These are phyloP conservation scores for Drusus annulatus DNA, from an alignment of 1,140 invertebrate genomes.

Conservation along the genomic window DNA sequence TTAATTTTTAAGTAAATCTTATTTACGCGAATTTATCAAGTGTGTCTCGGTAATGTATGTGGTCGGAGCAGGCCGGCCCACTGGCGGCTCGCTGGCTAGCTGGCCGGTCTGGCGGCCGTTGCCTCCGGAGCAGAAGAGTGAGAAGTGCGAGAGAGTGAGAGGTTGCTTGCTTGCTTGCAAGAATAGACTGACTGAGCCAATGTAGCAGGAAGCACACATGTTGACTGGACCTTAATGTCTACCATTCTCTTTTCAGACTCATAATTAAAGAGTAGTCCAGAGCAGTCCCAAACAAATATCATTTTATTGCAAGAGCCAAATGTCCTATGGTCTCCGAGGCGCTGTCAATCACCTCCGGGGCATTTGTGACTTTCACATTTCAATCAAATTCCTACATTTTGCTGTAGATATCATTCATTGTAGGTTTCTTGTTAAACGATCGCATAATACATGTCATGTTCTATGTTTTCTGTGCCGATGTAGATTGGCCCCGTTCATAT, in stretches of 20 bases:
- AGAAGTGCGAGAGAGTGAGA: background rate
- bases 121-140: background rate
- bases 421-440: conserved; percentile 1
- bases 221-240: conserved; percentile 18
- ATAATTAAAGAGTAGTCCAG: conserved; percentile 7
- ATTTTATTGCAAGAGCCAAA: conserved; percentile 9
- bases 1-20: conserved; percentile 19
- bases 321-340: background rate
- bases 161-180: background rate
- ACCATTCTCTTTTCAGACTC: conserved; percentile 37
- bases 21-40: conserved; percentile 25
- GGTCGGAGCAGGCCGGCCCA: too few relatives aligned
- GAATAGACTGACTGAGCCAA: too few relatives aligned
- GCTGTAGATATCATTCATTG: conserved; percentile 5
- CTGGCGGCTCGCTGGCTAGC: too few relatives aligned
- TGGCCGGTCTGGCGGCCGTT: too few relatives aligned
- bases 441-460: too few relatives aligned
- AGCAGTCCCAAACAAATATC: conserved; percentile 19
- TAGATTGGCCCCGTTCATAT: too few relatives aligned
- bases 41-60: conserved; percentile 5
- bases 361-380: background rate
- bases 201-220: background rate
- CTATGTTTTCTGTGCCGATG: too few relatives aligned
- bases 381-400: conserved; percentile 11
- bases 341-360: too few relatives aligned